These are phyloP conservation scores for Hyla sarda DNA, from an alignment of 2,113 vertebrate species.

Conservation along the genomic window DNA sequence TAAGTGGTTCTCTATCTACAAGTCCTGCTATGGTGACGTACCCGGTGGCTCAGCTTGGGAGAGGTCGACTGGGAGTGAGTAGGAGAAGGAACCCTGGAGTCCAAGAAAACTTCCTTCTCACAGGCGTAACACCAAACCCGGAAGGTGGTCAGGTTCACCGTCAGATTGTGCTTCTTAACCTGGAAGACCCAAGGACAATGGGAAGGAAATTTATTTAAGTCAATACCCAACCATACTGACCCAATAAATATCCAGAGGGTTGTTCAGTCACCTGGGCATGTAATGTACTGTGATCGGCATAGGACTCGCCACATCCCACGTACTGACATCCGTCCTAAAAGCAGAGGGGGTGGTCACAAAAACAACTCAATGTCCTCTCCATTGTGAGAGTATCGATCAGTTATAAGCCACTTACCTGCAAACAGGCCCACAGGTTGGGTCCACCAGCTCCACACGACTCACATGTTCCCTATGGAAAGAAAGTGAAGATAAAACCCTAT, in stretches of 20 bases:
- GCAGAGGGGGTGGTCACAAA: neutral
- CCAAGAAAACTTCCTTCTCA: slow-evolving; percentile 93
- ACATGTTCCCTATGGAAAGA: slow-evolving; percentile 84
- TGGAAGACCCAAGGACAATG: slow-evolving; percentile 59
- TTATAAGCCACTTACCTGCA: slow-evolving; percentile 82
- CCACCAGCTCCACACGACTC: slow-evolving; percentile 93
- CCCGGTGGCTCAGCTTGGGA: slow-evolving; percentile 76
- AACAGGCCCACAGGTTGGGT: slow-evolving; percentile 97
- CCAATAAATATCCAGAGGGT: neutral
- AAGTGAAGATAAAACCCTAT: neutral
- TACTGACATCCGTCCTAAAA: slow-evolving; percentile 89
- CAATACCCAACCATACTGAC: neutral
- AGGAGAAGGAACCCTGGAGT: slow-evolving; percentile 74
- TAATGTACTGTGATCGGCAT: slow-evolving; percentile 93
- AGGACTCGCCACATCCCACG: slow-evolving; percentile 95
- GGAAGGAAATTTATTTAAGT: neutral
- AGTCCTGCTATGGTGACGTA: slow-evolving; percentile 58
- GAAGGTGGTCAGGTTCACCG: slow-evolving; percentile 95
- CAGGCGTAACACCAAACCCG: slow-evolving; percentile 97
- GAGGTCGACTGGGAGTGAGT: neutral
- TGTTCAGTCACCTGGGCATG: slow-evolving; percentile 83
- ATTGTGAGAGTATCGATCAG: neutral
- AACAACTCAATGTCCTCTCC: neutral
- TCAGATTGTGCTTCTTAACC: slow-evolving; percentile 93
- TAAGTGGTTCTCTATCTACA: neutral